These are phyloP conservation scores for Cairina moschata DNA, from an alignment of 2,113 vertebrate genomes.

Conservation along the genomic window DNA sequence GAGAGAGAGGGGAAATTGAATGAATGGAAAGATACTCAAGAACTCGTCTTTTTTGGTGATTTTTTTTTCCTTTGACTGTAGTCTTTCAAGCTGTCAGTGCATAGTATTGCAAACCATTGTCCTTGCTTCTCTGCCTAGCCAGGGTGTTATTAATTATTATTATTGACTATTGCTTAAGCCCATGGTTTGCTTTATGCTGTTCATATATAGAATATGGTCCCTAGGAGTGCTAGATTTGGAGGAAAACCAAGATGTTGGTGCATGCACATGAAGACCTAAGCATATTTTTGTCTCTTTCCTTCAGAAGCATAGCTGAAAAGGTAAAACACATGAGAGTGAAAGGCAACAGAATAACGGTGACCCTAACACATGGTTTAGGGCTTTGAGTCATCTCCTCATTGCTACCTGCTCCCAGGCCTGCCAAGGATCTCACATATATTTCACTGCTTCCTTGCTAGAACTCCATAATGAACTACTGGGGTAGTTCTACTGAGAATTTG, in stretches of 20 bases:
- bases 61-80: constrained; percentile 28
- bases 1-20: background rate
- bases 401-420: background rate
- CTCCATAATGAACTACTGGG: background rate
- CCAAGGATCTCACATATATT: background rate
- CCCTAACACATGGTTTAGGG: rapidly evolving
- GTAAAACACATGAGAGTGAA: background rate
- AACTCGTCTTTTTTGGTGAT: background rate
- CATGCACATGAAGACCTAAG: rapidly evolving
- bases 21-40: background rate
- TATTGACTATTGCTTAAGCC: background rate
- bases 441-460: background rate
- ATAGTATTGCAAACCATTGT: background rate
- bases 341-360: too few species aligned
- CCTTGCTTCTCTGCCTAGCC: background rate
- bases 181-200: background rate
- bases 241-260: too few species aligned
- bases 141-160: background rate
- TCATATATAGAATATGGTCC: background rate
- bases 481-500: background rate
- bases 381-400: background rate
- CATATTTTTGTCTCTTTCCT: background rate
- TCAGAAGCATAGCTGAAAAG: background rate
- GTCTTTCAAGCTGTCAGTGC: background rate
- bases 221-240: background rate